These are phyloP conservation scores for Falco punctatus DNA, from an alignment of 2,113 vertebrate genomes.

Conservation along the genomic window DNA sequence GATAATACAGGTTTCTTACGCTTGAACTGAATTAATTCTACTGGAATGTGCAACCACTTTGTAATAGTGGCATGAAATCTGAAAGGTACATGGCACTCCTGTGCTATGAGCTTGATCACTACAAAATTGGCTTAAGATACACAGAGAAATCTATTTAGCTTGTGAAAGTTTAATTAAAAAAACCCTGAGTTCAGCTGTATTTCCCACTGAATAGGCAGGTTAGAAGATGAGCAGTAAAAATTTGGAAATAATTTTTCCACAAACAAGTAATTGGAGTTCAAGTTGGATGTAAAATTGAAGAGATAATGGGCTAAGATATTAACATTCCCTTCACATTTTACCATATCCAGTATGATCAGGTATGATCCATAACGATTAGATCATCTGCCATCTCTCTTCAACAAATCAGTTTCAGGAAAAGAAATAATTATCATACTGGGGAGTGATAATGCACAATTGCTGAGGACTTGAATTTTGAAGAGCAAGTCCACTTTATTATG, in stretches of 20 bases:
- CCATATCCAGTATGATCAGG: background rate
- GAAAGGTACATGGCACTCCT: background rate
- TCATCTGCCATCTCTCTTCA: background rate
- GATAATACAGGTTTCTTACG: background rate
- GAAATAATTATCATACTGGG: background rate
- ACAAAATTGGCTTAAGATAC: background rate
- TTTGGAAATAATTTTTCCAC: background rate
- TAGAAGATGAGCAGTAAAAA: background rate
- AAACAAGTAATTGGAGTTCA: background rate
- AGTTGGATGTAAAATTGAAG: background rate
- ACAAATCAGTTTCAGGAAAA: background rate
- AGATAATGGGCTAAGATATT: background rate
- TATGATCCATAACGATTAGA: background rate
- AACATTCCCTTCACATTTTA: background rate
- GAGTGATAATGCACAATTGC: background rate
- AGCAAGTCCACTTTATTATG: background rate
- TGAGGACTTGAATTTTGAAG: background rate
- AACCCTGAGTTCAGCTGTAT: fast-evolving
- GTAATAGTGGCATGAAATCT: background rate
- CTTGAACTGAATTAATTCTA: background rate
- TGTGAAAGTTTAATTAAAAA: background rate
- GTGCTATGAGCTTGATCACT: background rate
- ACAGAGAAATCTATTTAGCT: background rate
- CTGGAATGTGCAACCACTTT: background rate
- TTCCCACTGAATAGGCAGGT: background rate